phyloP scores from a whole-genome alignment of 2,888 invertebrate species.

The Onthophagus sagittarius region DNA sequence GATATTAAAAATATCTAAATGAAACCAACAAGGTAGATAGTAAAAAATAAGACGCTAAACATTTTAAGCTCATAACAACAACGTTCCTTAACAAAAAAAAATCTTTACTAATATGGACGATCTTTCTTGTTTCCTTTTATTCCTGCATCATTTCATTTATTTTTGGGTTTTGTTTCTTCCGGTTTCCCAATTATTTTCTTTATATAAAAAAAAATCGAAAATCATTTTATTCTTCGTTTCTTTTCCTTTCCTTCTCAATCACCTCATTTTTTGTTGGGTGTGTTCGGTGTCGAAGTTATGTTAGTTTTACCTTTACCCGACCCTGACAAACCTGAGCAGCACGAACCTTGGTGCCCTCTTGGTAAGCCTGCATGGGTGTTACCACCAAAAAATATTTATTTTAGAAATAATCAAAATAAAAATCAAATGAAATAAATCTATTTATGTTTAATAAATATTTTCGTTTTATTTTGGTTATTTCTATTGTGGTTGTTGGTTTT shows the following conservation, averaged over 20 bases:
- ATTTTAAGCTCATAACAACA: background rate
- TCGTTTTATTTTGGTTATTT: background rate
- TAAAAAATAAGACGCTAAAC: slow-evolving; percentile 2
- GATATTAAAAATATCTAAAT: slow-evolving; percentile 23
- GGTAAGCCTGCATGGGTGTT: slow-evolving; percentile 56
- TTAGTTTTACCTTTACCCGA: slow-evolving; percentile 80
- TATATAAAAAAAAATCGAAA: background rate
- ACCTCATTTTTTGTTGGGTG: slow-evolving; percentile 20
- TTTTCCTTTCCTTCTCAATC: background rate
- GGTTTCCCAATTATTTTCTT: background rate
- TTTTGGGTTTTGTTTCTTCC: slow-evolving; percentile 18
- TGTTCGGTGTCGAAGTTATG: slow-evolving; percentile 56
- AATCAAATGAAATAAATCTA: background rate
- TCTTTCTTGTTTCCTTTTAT: background rate
- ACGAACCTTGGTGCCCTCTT: slow-evolving; percentile 86
- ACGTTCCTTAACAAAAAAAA: background rate
- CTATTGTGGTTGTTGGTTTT: background rate
- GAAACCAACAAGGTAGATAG: slow-evolving; percentile 14
- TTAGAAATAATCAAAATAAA: background rate
- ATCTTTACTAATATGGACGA: slow-evolving; percentile 1
- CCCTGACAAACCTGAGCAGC: slow-evolving; percentile 83
- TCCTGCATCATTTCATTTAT: background rate
- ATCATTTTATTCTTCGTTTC: background rate
- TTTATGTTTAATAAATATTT: background rate
- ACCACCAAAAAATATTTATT: slow-evolving; percentile 12